A percentile compares a stretch with the other conserved stretches of the same genome.
Evolutionary conservation across 2,113 vertebrate genomes (phyloP).

Genomic region (Eurystomus gularis): DNA sequence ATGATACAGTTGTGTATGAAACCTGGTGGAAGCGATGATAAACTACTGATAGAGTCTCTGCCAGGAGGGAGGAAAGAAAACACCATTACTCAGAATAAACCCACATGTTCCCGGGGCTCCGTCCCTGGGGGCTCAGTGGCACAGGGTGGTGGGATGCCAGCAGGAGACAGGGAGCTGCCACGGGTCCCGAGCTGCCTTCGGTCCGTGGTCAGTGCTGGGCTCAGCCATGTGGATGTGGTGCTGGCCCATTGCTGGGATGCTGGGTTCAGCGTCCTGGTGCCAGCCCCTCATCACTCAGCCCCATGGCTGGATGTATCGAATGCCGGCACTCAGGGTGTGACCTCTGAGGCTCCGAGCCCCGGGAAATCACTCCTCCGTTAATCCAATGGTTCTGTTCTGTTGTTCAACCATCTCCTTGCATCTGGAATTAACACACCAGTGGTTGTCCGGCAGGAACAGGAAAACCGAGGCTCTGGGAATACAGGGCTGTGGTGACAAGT

Average conservation of each 20-base stretch:
- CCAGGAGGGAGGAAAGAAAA: conserved; percentile 25
- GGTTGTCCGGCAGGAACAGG: neutral
- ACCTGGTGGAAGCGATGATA: conserved; percentile 57
- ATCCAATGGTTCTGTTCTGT: neutral
- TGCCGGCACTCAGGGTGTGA: neutral
- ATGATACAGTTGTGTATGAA: conserved; percentile 55
- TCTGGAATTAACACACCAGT: accelerated
- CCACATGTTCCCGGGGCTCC: neutral
- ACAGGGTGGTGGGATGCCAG: neutral
- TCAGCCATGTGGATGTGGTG: no score
- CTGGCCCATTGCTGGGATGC: neutral
- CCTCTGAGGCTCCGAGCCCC: neutral
- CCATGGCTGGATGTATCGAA: neutral
- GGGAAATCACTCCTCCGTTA: neutral
- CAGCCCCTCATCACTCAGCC: neutral
- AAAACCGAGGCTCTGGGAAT: neutral
- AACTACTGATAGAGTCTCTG: conserved; percentile 34
- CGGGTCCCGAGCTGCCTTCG: neutral
- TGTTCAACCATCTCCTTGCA: neutral
- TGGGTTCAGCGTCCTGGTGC: neutral
- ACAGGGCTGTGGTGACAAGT: neutral
- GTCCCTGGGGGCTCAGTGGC: neutral
- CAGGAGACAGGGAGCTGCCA: neutral
- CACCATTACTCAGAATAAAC: conserved; percentile 30
- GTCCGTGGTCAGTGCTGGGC: neutral